These are phyloP conservation scores for Machimus atricapillus DNA, from an alignment of 2,888 invertebrate genomes.

Conservation along the genomic window DNA sequence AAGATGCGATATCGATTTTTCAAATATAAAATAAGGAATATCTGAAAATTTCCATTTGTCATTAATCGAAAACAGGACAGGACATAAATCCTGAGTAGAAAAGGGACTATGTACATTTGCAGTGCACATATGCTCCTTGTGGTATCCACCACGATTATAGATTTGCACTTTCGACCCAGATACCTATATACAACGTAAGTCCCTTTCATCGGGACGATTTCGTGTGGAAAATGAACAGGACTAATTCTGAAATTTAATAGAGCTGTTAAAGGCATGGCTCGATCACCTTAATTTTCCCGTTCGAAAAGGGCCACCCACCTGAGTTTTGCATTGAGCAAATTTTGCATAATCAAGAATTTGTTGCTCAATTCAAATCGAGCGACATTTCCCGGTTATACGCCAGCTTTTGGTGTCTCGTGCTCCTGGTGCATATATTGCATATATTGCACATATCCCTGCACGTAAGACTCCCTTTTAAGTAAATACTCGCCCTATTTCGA, in stretches of 20 bases:
- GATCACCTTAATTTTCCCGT: conserved; percentile 5
- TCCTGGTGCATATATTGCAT: background rate
- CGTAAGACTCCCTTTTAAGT: background rate
- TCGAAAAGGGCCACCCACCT: background rate
- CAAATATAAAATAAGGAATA: background rate
- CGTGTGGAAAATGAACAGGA: conserved; percentile 5
- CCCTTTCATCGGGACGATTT: background rate
- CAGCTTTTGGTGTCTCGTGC: background rate
- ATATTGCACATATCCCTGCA: background rate
- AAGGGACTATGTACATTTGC: background rate
- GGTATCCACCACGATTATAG: conserved; percentile 14
- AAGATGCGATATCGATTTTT: background rate
- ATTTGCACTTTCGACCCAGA: conserved; percentile 40
- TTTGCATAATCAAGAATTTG: conserved; percentile 31
- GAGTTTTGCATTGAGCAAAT: background rate
- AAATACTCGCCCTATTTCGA: background rate
- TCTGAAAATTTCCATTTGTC: conserved; percentile 4
- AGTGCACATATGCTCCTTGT: background rate
- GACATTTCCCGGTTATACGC: background rate
- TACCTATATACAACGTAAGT: background rate
- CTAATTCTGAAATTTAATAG: background rate
- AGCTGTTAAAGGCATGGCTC: background rate
- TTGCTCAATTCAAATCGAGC: background rate
- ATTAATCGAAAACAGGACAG: background rate
- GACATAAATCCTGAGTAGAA: conserved; percentile 1